Evolutionary conservation across 2,888 invertebrate genomes (phyloP).

Genomic region (Chorisops tibialis): DNA sequence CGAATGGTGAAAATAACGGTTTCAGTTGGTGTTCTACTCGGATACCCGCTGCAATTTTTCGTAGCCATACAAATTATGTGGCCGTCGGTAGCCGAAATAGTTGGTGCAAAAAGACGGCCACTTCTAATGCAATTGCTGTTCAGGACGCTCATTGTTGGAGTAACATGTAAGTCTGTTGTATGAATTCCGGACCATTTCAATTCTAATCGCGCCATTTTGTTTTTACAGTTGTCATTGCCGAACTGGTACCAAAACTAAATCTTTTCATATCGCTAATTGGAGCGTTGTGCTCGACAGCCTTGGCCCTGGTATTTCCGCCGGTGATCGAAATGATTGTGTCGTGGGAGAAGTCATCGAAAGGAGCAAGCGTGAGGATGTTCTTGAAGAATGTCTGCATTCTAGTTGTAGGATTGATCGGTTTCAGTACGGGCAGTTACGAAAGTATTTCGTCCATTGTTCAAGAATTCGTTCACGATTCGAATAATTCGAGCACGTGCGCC

Average conservation of each 20-base stretch:
- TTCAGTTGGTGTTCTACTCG: slow-evolving; percentile 79
- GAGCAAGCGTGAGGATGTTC: slow-evolving; percentile 52
- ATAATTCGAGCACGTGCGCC: background rate
- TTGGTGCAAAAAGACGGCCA: slow-evolving; percentile 58
- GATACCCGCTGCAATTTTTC: slow-evolving; percentile 93
- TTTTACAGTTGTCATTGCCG: slow-evolving; percentile 80
- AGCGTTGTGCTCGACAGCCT: slow-evolving; percentile 80
- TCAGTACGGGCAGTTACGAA: slow-evolving; percentile 71
- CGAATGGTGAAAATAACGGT: slow-evolving; percentile 81
- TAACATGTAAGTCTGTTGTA: slow-evolving; percentile 72
- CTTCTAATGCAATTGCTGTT: slow-evolving; percentile 66
- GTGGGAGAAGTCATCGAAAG: slow-evolving; percentile 59
- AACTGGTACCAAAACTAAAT: slow-evolving; percentile 78
- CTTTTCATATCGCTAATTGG: slow-evolving; percentile 90
- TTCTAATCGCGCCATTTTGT: slow-evolving; percentile 35
- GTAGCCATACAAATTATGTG: slow-evolving; percentile 89
- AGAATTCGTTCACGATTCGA: slow-evolving; percentile 37
- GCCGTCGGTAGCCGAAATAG: slow-evolving; percentile 62
- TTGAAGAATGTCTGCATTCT: slow-evolving; percentile 64
- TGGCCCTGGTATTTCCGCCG: slow-evolving; percentile 86
- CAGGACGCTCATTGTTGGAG: slow-evolving; percentile 66
- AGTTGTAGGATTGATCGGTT: slow-evolving; percentile 66
- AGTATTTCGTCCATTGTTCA: slow-evolving; percentile 61
- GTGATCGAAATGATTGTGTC: slow-evolving; percentile 74
- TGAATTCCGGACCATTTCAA: too few species aligned